A percentile compares a stretch with the other conserved stretches of the same genome.
These are phyloP conservation scores for Dipodomys merriami DNA, from an alignment of 2,113 vertebrate species.

Conservation along the genomic window DNA sequence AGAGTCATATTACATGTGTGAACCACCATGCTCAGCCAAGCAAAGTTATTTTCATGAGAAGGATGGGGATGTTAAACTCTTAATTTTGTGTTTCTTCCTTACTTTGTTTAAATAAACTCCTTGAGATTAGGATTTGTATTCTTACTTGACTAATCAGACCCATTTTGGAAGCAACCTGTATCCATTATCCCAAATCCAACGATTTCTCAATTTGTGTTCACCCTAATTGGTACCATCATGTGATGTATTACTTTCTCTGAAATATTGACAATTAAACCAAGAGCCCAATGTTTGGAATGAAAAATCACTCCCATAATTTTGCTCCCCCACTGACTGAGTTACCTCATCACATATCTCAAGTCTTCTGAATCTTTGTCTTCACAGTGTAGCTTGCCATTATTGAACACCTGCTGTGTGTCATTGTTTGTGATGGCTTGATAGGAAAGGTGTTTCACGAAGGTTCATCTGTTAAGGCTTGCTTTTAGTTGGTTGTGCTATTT, in stretches of 20 bases:
- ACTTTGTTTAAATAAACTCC: background rate
- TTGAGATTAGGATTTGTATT: background rate
- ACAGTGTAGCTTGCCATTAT: background rate
- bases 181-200: background rate
- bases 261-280: background rate
- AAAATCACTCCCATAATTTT: background rate
- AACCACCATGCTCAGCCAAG: background rate
- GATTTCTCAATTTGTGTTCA: background rate
- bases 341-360: background rate
- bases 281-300: background rate
- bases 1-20: too few relatives aligned
- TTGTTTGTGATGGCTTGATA: background rate
- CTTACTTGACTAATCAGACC: background rate
- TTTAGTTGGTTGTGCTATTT: background rate
- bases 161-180: background rate
- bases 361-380: background rate
- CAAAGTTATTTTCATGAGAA: constrained; percentile 17
- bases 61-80: background rate
- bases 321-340: background rate
- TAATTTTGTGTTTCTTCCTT: background rate
- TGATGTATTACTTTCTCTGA: background rate
- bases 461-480: background rate
- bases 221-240: background rate
- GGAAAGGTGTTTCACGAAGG: background rate
- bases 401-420: background rate